Base-by-base conservation (phyloP, 2,113 vertebrate genomes). In the Helogale parvula region DNA sequence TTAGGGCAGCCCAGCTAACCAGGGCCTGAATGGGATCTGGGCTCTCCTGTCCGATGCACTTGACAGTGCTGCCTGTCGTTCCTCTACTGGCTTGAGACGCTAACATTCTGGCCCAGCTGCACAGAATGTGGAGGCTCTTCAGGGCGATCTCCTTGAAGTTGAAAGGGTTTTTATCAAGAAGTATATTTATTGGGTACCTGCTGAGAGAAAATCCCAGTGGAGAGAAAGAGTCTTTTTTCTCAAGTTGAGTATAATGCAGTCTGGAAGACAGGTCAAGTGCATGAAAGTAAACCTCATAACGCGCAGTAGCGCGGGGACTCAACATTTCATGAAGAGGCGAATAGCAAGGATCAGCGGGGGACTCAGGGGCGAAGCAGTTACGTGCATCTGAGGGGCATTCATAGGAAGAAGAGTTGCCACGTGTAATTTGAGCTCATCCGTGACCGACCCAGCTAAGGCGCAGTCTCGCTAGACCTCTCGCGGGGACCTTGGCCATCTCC, bases 51-150 rank as follows among this genome's bases (percentile, higher is more conserved):
- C 7, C 14, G 11, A 25, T 2, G 16, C 8, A 3, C 3, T 21
- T 50, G 54, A 35, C 0, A 0, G 25, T 1, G 4, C 7, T 27
- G 3, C 57, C 14, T 6, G 1, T 47, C 63, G 2, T 0, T 15
- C 13, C 14, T 31, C 45, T 27, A 45, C 50, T 63, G n/a, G 29
- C 45, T 68, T 29, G 33, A 84, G 16, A 16, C 23, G 38, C 74
- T 87, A 9, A 63, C 14, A 13, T 19, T 4, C 17, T 3, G 33
- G 25, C 82, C 33, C 47, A 41, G 68, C 4, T 57, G 47, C 66
- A 25, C 25, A 50, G 14, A 31, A 15, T 10, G 1, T 35, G n/a
- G 79, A 17, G 21, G 12, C 14, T 7, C 21, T 29, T 33, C 1
- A 38, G 33, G 16, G 50, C 41, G 5, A 35, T 33, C 10, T 35